phyloP scores from a whole-genome alignment of 2,888 invertebrate genomes.

The Eupithecia subfuscata region DNA sequence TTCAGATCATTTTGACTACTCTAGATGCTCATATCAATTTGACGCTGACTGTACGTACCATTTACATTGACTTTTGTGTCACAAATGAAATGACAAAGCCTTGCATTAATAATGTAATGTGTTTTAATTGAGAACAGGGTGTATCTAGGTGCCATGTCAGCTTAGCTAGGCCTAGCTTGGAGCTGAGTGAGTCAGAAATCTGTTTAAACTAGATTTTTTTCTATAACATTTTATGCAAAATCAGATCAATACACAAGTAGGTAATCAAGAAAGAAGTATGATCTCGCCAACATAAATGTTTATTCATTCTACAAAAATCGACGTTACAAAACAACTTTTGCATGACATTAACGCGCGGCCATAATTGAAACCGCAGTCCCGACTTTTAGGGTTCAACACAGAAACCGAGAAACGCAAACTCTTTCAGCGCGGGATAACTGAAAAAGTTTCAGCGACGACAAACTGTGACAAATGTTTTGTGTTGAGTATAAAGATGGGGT shows the following conservation, averaged over 20 bases:
- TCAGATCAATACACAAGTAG: neutral
- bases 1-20: too few relatives aligned
- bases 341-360: constrained; percentile 57
- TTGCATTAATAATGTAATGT: neutral
- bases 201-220: too few relatives aligned
- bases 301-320: constrained; percentile 9
- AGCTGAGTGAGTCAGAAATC: too few relatives aligned
- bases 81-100: neutral
- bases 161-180: neutral
- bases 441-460: constrained; percentile 37
- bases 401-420: constrained; percentile 34
- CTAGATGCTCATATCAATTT: too few relatives aligned
- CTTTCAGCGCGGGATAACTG: constrained; percentile 36
- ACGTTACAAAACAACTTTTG: constrained; percentile 48
- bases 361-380: constrained; percentile 56
- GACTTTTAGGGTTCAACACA: constrained; percentile 29
- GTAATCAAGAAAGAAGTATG: neutral
- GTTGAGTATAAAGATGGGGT: constrained; percentile 23
- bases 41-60: neutral
- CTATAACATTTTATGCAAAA: neutral
- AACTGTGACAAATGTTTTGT: constrained; percentile 37
- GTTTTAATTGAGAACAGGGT: neutral
- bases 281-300: neutral
- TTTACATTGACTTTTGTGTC: constrained; percentile 1
- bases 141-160: neutral